Evolutionary conservation across 2,797 vertebrate species (phyloP), one percentile per base, ranked within the genome.

Genomic region (Oreonectes daqikongensis): DNA sequence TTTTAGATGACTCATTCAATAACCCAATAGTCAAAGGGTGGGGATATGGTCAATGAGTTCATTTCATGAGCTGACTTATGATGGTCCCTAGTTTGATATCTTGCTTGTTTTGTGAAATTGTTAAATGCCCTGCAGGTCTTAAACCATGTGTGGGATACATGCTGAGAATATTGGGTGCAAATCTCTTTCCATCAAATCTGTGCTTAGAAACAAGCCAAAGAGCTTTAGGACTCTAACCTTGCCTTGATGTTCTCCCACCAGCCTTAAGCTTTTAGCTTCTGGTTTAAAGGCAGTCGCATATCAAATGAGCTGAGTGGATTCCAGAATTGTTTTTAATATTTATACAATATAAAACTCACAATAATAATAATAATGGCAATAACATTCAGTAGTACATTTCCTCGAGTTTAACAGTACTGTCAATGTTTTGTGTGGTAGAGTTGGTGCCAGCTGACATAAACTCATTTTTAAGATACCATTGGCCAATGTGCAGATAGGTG

Each of bases 71-170:
- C 11, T 68, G 17, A 69, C 24, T 24, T 61, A 22, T 17, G 59
- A 57, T 66, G 35, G n/a, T 22, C 52, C 42, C 26, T 46, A 50
- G 65, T 44, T 53, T 28, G 20, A 67, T n/a, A 69, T 75, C 20
- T 66, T 71, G 5, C 24, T 28, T 60, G 38, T 15, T 8, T 24
- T 61, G 1, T 28, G 14, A 59, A 76, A 68, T 57, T 76, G 28
- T 59, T 9, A 76, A 46, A 48, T 59, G 6, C 64, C 32, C 55
- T 1, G 22, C n/a, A 35, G 63, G 11, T 61, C 64, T 59, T 52
- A 55, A 59, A 20, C 44, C 44, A 63, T 12, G 70, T 72, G 28
- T 72, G 46, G 38, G 46, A 53, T 72, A 10, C 32, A 9, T 48
- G 15, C 28, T 48, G 15, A 35, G 28, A 61, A 40, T 72, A 72